Conservation (phyloP, 2,797 vertebrate species). For the Channa striata region DNA sequence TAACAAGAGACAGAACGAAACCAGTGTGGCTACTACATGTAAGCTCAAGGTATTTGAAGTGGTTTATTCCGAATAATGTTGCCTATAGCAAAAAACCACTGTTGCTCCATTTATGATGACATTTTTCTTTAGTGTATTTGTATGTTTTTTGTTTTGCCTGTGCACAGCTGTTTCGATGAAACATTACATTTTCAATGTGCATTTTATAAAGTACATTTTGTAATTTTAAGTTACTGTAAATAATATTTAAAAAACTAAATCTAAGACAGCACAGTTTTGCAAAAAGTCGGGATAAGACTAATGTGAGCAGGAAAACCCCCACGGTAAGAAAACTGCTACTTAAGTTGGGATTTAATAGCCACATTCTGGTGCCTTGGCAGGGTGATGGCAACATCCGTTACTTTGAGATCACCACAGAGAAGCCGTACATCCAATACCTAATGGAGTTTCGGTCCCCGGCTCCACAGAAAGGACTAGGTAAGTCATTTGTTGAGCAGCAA, state of each 20-base stretch:
- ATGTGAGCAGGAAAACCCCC: neutral
- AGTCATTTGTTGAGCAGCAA: constrained; percentile 59
- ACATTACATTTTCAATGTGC: neutral
- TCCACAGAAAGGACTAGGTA: constrained; percentile 97
- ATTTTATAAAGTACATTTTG: neutral
- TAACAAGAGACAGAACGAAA: too few species aligned
- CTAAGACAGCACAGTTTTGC: neutral
- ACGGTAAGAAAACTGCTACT: neutral
- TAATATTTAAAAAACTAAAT: neutral
- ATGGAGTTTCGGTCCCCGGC: constrained; percentile 97
- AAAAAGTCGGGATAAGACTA: neutral
- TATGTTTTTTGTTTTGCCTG: too few species aligned
- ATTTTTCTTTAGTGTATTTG: too few species aligned
- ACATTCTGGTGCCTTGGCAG: constrained; percentile 74
- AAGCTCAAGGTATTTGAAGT: too few species aligned
- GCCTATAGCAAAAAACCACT: too few species aligned
- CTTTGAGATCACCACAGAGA: constrained; percentile 94
- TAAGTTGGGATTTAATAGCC: constrained; percentile 9
- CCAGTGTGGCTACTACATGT: too few species aligned
- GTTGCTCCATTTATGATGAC: too few species aligned
- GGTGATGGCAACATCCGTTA: constrained; percentile 98
- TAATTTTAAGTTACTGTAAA: neutral
- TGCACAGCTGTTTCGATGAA: neutral
- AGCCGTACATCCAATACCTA: constrained; percentile 95
- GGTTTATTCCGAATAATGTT: too few species aligned